Percentiles rank a stretch among this genome's conserved stretches.
phyloP scores from a whole-genome alignment of 53 echinoderm and acorn worm genomes.

The Echinarachnius parma region DNA sequence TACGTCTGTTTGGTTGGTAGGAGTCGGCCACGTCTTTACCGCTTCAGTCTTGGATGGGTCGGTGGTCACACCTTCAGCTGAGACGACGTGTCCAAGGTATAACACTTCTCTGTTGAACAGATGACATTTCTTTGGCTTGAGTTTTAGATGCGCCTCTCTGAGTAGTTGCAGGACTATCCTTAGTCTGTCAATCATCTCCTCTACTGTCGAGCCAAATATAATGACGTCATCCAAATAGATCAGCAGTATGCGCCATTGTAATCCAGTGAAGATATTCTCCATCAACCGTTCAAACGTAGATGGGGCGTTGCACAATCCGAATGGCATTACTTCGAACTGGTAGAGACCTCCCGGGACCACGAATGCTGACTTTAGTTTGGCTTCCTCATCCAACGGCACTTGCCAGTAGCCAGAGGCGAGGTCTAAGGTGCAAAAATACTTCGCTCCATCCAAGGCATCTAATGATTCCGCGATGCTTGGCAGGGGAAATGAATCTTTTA shows the following conservation, averaged over 20 bases:
- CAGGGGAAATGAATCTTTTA: slow-evolving; percentile 52
- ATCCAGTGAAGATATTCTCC: slow-evolving; percentile 46
- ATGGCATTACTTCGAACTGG: slow-evolving; percentile 60
- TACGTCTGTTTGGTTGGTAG: slow-evolving; percentile 4
- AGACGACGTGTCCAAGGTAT: slow-evolving; percentile 46
- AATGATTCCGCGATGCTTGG: slow-evolving; percentile 53
- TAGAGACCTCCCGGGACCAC: slow-evolving; percentile 38
- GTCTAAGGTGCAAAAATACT: slow-evolving; percentile 50
- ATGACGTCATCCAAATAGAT: slow-evolving; percentile 59
- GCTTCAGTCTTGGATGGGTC: slow-evolving; percentile 25
- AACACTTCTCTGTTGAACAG: slow-evolving; percentile 45
- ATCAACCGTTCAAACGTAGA: slow-evolving; percentile 57
- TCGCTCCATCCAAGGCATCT: slow-evolving; percentile 48
- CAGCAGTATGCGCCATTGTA: slow-evolving; percentile 54
- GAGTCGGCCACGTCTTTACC: not conserved
- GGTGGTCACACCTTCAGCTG: slow-evolving; percentile 11
- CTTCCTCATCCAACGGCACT: slow-evolving; percentile 50
- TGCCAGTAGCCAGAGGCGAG: slow-evolving; percentile 67
- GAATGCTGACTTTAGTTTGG: slow-evolving; percentile 59
- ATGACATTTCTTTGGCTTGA: slow-evolving; percentile 55
- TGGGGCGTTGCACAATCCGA: slow-evolving; percentile 58
- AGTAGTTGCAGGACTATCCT: slow-evolving; percentile 6
- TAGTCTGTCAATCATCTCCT: slow-evolving; percentile 6
- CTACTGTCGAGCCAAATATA: slow-evolving; percentile 28
- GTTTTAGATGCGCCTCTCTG: slow-evolving; percentile 35